A percentile compares a stretch with the other conserved stretches of the same genome.
Conservation (phyloP, 2,113 vertebrate genomes). For the Corythaeola cristata region DNA sequence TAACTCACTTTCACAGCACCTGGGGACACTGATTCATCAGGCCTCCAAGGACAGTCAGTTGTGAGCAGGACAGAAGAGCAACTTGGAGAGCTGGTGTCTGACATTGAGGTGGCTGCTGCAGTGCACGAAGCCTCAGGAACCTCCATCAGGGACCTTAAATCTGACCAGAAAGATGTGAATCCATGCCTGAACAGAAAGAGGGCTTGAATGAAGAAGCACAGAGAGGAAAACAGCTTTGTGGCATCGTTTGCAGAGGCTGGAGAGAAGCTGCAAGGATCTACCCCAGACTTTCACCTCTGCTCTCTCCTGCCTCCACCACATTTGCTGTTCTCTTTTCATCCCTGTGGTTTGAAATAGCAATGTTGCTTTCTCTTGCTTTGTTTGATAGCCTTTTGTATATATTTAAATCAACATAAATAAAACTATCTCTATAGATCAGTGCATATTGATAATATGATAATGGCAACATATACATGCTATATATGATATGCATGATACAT, state of each 20-base stretch:
- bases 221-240: neutral
- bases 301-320: neutral
- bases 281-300: neutral
- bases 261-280: neutral
- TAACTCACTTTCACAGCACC: neutral
- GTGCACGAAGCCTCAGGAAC: neutral
- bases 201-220: neutral
- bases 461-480: neutral
- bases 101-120: neutral
- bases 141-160: neutral
- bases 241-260: neutral
- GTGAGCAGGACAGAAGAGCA: neutral
- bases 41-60: neutral
- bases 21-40: fast-evolving
- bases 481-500: neutral
- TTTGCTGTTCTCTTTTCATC: neutral
- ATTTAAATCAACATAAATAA: neutral
- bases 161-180: neutral
- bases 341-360: neutral
- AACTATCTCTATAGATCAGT: neutral
- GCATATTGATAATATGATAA: neutral
- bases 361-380: slow-evolving; percentile 12
- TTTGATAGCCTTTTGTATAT: neutral
- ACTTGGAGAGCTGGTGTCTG: neutral
- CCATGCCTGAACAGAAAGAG: neutral